A percentile compares a stretch with the other conserved stretches of the same genome.
Evolutionary conservation across 2,113 vertebrate species (phyloP).

Genomic region (western clawed frog (Xenopus tropicalis)): DNA sequence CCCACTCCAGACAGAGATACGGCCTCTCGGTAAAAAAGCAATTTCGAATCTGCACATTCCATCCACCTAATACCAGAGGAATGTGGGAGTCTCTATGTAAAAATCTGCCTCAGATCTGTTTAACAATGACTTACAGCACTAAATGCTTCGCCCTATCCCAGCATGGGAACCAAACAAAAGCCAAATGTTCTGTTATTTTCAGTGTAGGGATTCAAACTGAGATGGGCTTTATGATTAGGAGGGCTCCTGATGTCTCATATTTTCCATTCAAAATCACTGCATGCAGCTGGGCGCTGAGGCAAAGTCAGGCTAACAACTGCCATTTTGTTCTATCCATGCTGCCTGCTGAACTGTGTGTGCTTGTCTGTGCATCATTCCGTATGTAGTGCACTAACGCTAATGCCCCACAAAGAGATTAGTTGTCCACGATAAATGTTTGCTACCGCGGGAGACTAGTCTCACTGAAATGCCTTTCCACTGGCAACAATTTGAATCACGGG

Average conservation of each 20-base stretch:
- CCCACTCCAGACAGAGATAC: conserved; percentile 29
- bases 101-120: conserved; percentile 13
- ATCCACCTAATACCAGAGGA: conserved; percentile 36
- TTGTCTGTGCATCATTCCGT: no score
- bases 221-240: conserved; percentile 28
- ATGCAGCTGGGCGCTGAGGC: conserved; percentile 34
- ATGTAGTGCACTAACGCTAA: no score
- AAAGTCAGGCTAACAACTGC: conserved; percentile 36
- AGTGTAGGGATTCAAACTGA: conserved; percentile 3
- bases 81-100: conserved; percentile 22
- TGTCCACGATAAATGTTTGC: no score
- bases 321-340: conserved; percentile 31
- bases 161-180: conserved; percentile 1
- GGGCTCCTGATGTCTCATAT: conserved; percentile 30
- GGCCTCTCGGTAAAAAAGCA: conserved; percentile 17
- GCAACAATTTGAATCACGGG: no score
- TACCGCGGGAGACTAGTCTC: no score
- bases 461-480: no score
- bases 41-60: conserved; percentile 6
- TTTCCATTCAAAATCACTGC: conserved; percentile 30
- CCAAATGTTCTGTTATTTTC: conserved; percentile 11
- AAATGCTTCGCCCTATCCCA: conserved; percentile 3
- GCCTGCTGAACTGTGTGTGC: conserved; percentile 15
- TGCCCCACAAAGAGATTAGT: no score
- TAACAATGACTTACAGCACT: background rate